A percentile compares a stretch with the other conserved stretches of the same genome.
Evolutionary conservation across 1,140 invertebrate genomes (phyloP).

Genomic region (Centruroides vittatus): DNA sequence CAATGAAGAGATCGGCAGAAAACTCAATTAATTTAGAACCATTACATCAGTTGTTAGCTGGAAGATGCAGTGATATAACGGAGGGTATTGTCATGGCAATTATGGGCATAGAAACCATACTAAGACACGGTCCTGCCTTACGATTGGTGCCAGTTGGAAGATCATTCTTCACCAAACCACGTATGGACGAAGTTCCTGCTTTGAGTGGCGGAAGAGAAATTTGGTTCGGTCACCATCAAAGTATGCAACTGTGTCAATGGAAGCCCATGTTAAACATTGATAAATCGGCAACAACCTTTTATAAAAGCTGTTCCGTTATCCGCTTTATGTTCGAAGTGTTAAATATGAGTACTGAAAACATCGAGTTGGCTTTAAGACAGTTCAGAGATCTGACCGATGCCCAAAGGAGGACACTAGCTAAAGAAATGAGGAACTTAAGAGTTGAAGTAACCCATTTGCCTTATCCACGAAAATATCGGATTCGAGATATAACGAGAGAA

Average conservation of each 20-base stretch:
- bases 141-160: neutral
- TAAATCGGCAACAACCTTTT: conserved; percentile 6
- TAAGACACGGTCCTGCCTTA: neutral
- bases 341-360: neutral
- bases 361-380: neutral
- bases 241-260: conserved; percentile 1
- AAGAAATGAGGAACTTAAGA: conserved; percentile 10
- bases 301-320: neutral
- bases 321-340: neutral
- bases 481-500: neutral
- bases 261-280: conserved; percentile 10
- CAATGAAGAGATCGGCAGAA: neutral
- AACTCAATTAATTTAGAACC: conserved; percentile 7
- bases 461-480: neutral
- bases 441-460: conserved; percentile 13
- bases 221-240: conserved; percentile 2
- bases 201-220: neutral
- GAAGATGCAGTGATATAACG: neutral
- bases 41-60: conserved; percentile 4
- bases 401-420: conserved; percentile 1
- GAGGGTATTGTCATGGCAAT: neutral
- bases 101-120: neutral
- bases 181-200: neutral
- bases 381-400: conserved; percentile 5
- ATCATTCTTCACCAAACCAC: neutral